phyloP scores from a whole-genome alignment of 2,888 invertebrate genomes.

The Tenodera sinensis region DNA sequence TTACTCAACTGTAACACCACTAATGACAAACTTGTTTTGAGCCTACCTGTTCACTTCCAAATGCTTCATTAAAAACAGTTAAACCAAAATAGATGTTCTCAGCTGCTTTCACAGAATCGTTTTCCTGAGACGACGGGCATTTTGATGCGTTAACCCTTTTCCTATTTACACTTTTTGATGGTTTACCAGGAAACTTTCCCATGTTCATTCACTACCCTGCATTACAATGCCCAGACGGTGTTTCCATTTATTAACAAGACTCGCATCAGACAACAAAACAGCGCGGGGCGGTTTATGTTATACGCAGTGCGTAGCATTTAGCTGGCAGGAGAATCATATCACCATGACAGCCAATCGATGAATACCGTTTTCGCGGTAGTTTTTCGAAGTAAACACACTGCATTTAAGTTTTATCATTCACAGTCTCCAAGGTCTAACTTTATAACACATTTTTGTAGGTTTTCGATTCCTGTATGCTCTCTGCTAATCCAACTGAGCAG shows the following conservation, averaged over 20 bases:
- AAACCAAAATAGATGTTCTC: conserved; percentile 48
- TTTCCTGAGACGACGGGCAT: conserved; percentile 51
- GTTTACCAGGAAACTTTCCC: conserved; percentile 86
- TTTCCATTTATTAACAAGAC: conserved; percentile 27
- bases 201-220: conserved; percentile 45
- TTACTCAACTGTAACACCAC: not conserved
- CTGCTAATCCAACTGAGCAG: not conserved
- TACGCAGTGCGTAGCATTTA: conserved; percentile 23
- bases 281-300: conserved; percentile 10
- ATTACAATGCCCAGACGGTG: conserved; percentile 27
- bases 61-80: conserved; percentile 44
- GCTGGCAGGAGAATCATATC: conserved; percentile 18
- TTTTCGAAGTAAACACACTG: not conserved
- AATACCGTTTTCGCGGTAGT: conserved; percentile 20
- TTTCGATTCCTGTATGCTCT: not conserved
- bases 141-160: conserved; percentile 79
- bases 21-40: conserved; percentile 4
- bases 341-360: conserved; percentile 21
- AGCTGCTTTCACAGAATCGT: conserved; percentile 49
- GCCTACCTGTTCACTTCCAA: conserved; percentile 45
- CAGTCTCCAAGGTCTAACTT: not conserved
- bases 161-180: conserved; percentile 80
- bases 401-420: not conserved
- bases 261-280: conserved; percentile 24
- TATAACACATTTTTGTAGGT: not conserved